These are phyloP conservation scores for Pachliopta kotzebuea DNA, from an alignment of 2,888 invertebrate genomes.

Conservation along the genomic window DNA sequence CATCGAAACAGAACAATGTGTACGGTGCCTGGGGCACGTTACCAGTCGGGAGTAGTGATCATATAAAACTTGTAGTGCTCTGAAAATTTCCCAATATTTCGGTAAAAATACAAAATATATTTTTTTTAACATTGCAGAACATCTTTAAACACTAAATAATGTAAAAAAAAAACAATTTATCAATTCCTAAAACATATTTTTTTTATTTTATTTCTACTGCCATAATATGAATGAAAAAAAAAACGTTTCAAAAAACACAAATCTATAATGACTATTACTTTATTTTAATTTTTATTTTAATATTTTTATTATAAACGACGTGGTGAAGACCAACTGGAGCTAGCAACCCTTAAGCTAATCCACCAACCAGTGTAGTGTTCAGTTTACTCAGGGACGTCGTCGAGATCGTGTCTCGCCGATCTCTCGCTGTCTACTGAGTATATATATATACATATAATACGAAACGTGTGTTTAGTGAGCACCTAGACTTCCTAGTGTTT, in stretches of 20 bases:
- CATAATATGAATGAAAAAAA: not conserved
- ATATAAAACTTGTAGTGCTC: conserved; percentile 51
- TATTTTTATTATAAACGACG: conserved; percentile 32
- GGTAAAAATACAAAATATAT: conserved; percentile 20
- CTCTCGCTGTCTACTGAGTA: conserved; percentile 41
- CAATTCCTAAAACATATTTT: no score
- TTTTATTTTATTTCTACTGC: no score
- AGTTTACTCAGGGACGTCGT: conserved; percentile 60
- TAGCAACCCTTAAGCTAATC: conserved; percentile 56
- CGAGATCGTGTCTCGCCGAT: conserved; percentile 44
- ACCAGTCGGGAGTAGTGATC: conserved; percentile 68
- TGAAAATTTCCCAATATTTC: conserved; percentile 37
- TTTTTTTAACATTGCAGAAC: not conserved
- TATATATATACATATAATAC: conserved; percentile 47
- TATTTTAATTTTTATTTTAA: not conserved
- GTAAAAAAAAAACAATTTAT: not conserved
- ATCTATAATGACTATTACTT: not conserved
- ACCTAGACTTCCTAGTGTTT: conserved; percentile 51
- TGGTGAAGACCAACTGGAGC: conserved; percentile 43
- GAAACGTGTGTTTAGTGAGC: conserved; percentile 66
- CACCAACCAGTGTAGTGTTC: conserved; percentile 54
- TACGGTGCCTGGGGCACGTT: conserved; percentile 67
- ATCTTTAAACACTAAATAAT: not conserved
- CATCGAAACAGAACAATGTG: conserved; percentile 54
- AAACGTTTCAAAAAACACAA: not conserved